A percentile compares a stretch with the other conserved stretches of the same genome.
Evolutionary conservation across 2,113 vertebrate genomes (phyloP).

Genomic region (Trochalopteron elliotii): DNA sequence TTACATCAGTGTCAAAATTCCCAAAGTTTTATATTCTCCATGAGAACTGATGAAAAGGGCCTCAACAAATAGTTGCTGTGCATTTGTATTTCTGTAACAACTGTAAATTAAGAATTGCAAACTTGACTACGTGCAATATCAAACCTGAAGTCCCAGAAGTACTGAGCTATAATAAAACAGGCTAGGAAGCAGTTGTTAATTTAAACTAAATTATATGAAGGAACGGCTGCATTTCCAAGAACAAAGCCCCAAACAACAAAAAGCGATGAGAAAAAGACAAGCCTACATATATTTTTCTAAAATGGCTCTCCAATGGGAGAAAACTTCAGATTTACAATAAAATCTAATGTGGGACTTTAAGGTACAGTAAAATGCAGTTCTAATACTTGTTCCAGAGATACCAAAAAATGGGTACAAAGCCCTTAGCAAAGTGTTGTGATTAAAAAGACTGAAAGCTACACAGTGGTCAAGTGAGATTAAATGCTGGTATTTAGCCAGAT

Average conservation of each 20-base stretch:
- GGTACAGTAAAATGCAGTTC: not conserved
- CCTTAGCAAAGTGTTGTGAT: not conserved
- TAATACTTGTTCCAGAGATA: not conserved
- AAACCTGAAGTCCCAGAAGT: not conserved
- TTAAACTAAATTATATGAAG: not conserved
- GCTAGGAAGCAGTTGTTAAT: not conserved
- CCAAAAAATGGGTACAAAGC: not conserved
- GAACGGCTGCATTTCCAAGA: not conserved
- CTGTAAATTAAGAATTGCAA: not conserved
- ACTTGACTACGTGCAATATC: not conserved
- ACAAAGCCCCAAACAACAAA: not conserved
- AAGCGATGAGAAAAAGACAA: not conserved
- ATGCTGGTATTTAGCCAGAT: not conserved
- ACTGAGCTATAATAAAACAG: not conserved
- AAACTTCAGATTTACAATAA: not conserved
- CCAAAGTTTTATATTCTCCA: not conserved
- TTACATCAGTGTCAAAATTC: slow-evolving; percentile 4
- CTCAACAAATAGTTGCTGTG: not conserved
- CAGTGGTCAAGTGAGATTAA: slow-evolving; percentile 5
- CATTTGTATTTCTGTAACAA: slow-evolving; percentile 7
- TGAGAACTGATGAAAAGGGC: not conserved
- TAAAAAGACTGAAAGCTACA: slow-evolving; percentile 14
- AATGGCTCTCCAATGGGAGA: not conserved
- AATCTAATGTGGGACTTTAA: not conserved
- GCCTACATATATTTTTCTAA: not conserved